Evolutionary conservation across 2,888 invertebrate species (phyloP).

Genomic region (Lydus trimaculatus): DNA sequence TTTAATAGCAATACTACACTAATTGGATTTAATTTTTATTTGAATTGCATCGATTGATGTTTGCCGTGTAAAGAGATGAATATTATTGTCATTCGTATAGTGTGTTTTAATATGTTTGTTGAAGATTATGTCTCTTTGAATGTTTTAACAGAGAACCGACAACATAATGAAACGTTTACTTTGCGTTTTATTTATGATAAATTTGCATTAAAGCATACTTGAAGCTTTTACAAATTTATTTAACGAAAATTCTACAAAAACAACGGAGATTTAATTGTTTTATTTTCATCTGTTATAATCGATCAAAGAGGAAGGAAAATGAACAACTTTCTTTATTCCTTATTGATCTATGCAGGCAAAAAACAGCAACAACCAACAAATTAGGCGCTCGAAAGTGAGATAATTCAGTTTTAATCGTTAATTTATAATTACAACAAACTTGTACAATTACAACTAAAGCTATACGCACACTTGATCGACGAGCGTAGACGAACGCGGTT

Average conservation of each 20-base stretch:
- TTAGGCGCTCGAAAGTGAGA: not conserved
- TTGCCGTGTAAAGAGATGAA: slow-evolving; percentile 5
- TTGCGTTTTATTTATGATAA: not conserved
- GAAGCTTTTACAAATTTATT: not conserved
- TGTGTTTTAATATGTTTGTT: slow-evolving; percentile 7
- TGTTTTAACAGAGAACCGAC: not conserved
- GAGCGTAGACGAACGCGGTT: too few species aligned
- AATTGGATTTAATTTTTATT: not conserved
- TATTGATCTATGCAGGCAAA: not conserved
- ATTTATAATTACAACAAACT: too few species aligned
- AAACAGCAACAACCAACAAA: not conserved
- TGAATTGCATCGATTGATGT: slow-evolving; percentile 6
- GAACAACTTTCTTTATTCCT: not conserved
- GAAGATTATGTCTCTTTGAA: not conserved
- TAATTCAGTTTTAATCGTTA: not conserved
- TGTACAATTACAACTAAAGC: too few species aligned
- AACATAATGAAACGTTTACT: slow-evolving; percentile 1
- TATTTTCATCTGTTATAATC: not conserved
- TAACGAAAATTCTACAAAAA: not conserved
- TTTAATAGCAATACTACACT: slow-evolving; percentile 5
- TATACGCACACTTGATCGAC: too few species aligned
- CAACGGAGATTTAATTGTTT: too few species aligned
- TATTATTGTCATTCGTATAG: not conserved
- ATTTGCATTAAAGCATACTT: not conserved
- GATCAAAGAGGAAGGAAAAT: not conserved